Conservation (phyloP, 2,888 invertebrate genomes). For the Chrysodeixis includens region DNA sequence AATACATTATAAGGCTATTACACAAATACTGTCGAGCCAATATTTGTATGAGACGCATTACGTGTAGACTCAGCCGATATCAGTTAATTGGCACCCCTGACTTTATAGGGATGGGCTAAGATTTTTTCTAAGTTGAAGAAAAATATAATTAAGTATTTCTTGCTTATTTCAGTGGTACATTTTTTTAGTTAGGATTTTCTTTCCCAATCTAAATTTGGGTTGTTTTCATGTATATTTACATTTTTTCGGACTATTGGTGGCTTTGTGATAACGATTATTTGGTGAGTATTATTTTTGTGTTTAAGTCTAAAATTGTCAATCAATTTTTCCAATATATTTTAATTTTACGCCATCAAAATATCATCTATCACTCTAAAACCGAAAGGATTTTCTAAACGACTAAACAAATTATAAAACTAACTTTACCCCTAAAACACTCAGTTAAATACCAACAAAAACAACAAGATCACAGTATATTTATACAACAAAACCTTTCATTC, state of each 20-base stretch:
- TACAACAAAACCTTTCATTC: constrained; percentile 58
- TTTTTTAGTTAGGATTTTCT: background rate
- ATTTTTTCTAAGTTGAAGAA: constrained; percentile 5
- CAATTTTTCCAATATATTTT: too few species aligned
- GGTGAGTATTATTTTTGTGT: too few species aligned
- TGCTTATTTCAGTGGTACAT: too few species aligned
- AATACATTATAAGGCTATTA: constrained; percentile 68
- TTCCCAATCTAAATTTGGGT: too few species aligned
- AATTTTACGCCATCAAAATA: too few species aligned
- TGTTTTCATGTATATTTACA: too few species aligned
- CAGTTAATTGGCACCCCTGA: constrained; percentile 64
- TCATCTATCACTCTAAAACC: too few species aligned
- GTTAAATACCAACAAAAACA: constrained; percentile 48
- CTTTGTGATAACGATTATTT: too few species aligned
- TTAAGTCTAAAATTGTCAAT: too few species aligned
- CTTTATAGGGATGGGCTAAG: constrained; percentile 34
- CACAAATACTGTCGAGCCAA: constrained; percentile 55
- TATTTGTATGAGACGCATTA: constrained; percentile 69
- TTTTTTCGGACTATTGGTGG: too few species aligned
- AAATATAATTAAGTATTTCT: too few species aligned
- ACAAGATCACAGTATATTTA: constrained; percentile 51
- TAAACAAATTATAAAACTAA: constrained; percentile 15
- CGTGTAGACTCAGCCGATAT: constrained; percentile 61
- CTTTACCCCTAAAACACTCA: constrained; percentile 19
- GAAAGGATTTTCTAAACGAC: constrained; percentile 7